A percentile compares a stretch with the other conserved stretches of the same genome.
Evolutionary conservation across 2,797 vertebrate genomes (phyloP).

Genomic region (Scolopax rusticola): DNA sequence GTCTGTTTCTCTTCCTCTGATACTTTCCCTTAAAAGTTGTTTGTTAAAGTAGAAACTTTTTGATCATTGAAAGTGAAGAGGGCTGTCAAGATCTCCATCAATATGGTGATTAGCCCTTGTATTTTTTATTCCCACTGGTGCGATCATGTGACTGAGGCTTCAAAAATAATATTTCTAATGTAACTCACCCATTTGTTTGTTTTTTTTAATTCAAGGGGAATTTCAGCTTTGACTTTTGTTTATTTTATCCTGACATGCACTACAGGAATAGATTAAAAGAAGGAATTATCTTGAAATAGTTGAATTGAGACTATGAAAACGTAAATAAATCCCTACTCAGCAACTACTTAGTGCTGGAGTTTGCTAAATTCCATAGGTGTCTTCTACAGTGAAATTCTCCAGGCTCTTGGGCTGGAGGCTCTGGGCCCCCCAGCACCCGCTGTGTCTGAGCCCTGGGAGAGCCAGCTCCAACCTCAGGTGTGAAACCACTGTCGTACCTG

Average conservation of each 20-base stretch:
- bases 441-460: not conserved
- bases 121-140: not conserved
- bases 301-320: not conserved
- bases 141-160: not conserved
- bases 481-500: constrained; percentile 80
- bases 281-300: not conserved
- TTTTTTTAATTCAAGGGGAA: not conserved
- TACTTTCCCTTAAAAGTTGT: not conserved
- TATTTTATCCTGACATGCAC: not conserved
- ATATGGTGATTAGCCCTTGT: rapidly evolving
- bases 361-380: not conserved
- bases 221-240: not conserved
- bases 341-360: not conserved
- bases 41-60: not conserved
- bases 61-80: rapidly evolving
- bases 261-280: not conserved
- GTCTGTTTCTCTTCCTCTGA: not conserved
- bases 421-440: not conserved
- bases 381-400: not conserved
- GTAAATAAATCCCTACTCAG: not conserved
- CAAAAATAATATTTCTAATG: not conserved
- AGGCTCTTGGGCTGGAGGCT: not conserved
- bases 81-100: not conserved
- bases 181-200: not conserved
- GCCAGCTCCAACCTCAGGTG: not conserved